Evolutionary conservation across 2,797 vertebrate species (phyloP).

Genomic region (Otolemur crassicaudatus): DNA sequence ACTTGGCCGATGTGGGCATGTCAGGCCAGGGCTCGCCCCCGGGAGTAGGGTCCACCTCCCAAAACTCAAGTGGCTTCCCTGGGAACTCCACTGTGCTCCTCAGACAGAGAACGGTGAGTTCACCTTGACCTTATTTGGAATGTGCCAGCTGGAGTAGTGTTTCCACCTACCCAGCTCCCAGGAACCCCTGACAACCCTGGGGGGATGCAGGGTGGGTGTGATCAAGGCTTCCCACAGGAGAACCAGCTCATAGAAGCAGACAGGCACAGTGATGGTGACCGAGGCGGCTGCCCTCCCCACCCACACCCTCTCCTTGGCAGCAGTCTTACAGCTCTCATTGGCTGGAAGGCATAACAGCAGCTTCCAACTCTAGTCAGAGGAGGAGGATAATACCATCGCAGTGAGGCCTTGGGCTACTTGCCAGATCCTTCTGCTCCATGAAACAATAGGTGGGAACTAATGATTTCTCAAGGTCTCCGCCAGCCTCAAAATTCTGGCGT

Average conservation of each 20-base stretch:
- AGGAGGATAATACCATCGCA: too few relatives aligned
- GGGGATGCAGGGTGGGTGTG: not conserved
- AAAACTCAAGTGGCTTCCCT: not conserved
- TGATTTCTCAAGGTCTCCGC: not conserved
- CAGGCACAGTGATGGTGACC: not conserved
- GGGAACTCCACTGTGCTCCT: not conserved
- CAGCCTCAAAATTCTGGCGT: not conserved
- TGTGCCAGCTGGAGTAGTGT: not conserved
- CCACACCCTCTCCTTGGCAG: rapidly evolving
- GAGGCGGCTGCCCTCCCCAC: too few relatives aligned
- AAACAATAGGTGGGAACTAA: not conserved
- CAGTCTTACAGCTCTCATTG: not conserved
- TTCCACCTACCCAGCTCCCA: not conserved
- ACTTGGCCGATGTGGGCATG: not conserved
- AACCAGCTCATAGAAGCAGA: not conserved
- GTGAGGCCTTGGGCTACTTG: too few relatives aligned
- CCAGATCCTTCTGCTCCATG: not conserved
- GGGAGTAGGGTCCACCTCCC: not conserved
- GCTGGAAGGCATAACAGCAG: not conserved
- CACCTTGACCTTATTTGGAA: not conserved
- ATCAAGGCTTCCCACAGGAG: not conserved
- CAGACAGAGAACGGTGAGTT: not conserved
- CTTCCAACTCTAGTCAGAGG: not conserved
- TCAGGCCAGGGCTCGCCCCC: not conserved
- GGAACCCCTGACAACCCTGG: not conserved